Base-by-base conservation (phyloP, 2,888 invertebrate species). In the Suillia variegata region DNA sequence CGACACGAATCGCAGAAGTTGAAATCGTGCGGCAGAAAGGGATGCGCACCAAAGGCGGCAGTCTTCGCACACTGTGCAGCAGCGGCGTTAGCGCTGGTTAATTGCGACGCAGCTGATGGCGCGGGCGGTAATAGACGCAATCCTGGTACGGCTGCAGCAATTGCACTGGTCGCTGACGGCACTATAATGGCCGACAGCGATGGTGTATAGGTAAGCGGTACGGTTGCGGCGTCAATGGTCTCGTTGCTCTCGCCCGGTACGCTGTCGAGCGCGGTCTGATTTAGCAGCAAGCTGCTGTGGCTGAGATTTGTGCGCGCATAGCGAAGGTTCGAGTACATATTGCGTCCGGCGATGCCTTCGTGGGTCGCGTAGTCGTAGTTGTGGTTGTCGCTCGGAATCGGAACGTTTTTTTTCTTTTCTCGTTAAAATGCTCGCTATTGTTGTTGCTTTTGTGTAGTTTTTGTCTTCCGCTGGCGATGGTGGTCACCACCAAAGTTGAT, bases 271-370 rank as follows among this genome's bases (percentile, higher is more conserved):
- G 75, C 70, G 65, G 66, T 71, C 61, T 78, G 77, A 58, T 68
- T 73, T 45, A 78, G 66, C 66, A 79, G 66, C 38, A 78, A 70
- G 62, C 71, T 80, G 70, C 78, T 80, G 62, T 78, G 74, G 63
- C 80, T 81, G 67, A 81, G 74, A 74, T 82, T 80, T 64, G 79
- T 75, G 70, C 79, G 76, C 64, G 80, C 80, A 71, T 78, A 82
- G 62, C 76, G 73, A 54, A 82, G 68, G 69, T 75, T 77, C 64
- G 78, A 76, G 70, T 77, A 79, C 77, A 80, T 80, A 68, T 67
- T 67, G 54, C 10, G n/a, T n/a, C n/a, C n/a, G n/a, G n/a, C 53
- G 59, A 55, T 54, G 61, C 26, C 45, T 8, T 13, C 38, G 38
- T 38, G 38, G 13, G 18, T 18, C 3, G 60, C 48, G 61, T 54